phyloP scores from a whole-genome alignment of 2,113 vertebrate genomes.

The Ptilorrhoa leucosticta region DNA sequence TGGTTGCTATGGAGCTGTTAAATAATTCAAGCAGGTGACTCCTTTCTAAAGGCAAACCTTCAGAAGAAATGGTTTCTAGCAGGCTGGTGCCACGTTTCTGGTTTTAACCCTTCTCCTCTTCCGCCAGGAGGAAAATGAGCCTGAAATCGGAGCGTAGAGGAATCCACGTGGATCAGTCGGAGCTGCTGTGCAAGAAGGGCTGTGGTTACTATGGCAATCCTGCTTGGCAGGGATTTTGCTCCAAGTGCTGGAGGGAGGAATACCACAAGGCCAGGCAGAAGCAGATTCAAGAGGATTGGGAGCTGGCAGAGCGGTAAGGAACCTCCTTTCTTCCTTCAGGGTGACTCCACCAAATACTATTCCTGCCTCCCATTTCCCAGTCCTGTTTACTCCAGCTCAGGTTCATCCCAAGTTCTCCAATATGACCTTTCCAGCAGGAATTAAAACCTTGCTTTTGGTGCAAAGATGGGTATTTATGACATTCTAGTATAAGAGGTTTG shows the following conservation, averaged over 20 bases:
- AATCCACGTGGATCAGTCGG: conserved; percentile 93
- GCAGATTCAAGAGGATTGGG: conserved; percentile 95
- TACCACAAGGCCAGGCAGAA: conserved; percentile 86
- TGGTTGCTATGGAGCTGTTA: not conserved
- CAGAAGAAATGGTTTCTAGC: not conserved
- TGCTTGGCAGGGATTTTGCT: conserved; percentile 93
- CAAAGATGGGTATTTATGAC: not conserved
- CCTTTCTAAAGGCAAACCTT: not conserved
- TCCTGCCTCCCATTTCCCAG: not conserved
- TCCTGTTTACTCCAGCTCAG: not conserved
- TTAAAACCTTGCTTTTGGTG: not conserved
- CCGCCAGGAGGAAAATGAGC: conserved; percentile 79
- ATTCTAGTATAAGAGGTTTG: not conserved
- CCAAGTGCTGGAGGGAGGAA: conserved; percentile 94
- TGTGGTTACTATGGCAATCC: conserved; percentile 95
- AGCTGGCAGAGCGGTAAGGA: conserved; percentile 88
- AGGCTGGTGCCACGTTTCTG: not conserved
- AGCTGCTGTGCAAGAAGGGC: conserved; percentile 94
- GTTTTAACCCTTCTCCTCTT: not conserved
- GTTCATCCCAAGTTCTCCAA: not conserved
- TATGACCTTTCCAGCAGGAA: not conserved
- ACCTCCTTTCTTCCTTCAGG: not conserved
- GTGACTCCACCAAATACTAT: not conserved
- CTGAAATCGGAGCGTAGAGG: conserved; percentile 86
- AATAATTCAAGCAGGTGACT: not conserved